Base-by-base conservation (phyloP, 2,888 invertebrate genomes). In the Choristoneura rosaceana region DNA sequence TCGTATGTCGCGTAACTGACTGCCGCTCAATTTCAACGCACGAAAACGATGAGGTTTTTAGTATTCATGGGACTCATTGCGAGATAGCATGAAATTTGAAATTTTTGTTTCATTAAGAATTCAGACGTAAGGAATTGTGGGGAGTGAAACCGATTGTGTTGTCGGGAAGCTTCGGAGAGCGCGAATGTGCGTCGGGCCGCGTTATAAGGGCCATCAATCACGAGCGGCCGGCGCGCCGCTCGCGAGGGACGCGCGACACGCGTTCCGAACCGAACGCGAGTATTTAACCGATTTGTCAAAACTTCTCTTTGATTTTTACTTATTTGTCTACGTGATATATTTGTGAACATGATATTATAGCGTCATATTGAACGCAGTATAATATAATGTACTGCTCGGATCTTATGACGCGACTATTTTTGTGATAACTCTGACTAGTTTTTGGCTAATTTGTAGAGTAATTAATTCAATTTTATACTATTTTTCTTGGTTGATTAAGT, bases 81-180 rank as follows among this genome's bases (percentile, higher is more conserved):
- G 87, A 88, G 88, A 89, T 87, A 84, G 87, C 85, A 84, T 87
- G 90, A 91, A 92, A 90, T 93, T 92, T 90, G 91, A 90, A 92
- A 93, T 92, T 92, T 92, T 93, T 92, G 92, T 92, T 90, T 92
- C 91, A 92, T 93, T 92, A 93, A 87, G 86, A 90, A 91, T 93
- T 93, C 90, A 91, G 90, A 88, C 89, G 87, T 90, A 87, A 89
- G 88, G 87, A 90, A 89, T 90, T 87, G 90, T 87, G 85, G 84
- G 79, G 84, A 85, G 89, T 88, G 89, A 89, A 88, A 90, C 87
- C 80, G 79, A 78, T 79, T 77, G 85, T 83, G 81, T 81, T 73
- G 75, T 73, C 74, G 74, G 66, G 75, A 71, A 74, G 74, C 81
- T 71, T 67, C 67, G 55, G 71, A 63, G 63, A 62, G 64, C 70